Evolutionary conservation across 2,113 vertebrate genomes (phyloP).

Genomic region (Alexandromys fortis): DNA sequence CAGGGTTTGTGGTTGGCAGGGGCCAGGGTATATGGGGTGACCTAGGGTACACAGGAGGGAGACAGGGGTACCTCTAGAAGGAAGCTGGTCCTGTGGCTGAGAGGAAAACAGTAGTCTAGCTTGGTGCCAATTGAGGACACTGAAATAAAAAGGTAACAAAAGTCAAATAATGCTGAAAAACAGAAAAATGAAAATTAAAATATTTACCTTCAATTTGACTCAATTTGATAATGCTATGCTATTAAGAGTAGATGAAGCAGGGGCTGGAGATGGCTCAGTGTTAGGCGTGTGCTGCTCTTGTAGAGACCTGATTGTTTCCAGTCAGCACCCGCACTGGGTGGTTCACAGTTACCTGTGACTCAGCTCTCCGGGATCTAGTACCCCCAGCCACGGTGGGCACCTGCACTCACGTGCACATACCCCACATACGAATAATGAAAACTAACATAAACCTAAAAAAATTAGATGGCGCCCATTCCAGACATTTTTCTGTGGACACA

Average conservation of each 20-base stretch:
- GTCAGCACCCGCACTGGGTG: background rate
- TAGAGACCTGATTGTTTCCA: background rate
- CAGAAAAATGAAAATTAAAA: background rate
- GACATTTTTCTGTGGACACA: background rate
- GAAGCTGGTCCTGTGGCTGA: background rate
- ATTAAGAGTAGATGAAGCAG: background rate
- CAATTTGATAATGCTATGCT: too few species aligned
- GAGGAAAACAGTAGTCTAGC: background rate
- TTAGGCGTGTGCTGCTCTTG: background rate
- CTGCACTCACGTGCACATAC: background rate
- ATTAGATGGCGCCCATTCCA: background rate
- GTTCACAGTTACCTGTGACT: background rate
- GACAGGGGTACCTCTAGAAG: background rate
- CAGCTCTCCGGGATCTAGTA: background rate
- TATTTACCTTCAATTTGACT: background rate
- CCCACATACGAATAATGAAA: background rate
- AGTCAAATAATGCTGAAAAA: conserved; percentile 13
- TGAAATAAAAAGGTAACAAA: background rate
- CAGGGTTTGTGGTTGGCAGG: background rate
- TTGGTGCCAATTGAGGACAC: background rate
- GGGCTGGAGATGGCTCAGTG: background rate
- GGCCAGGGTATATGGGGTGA: background rate
- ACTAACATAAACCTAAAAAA: background rate
- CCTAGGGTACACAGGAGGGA: background rate
- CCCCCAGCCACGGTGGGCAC: background rate